Percentiles rank a stretch among this genome's conserved stretches.
Conservation (phyloP, 1,140 invertebrate genomes). For the Subanguina moxae region DNA sequence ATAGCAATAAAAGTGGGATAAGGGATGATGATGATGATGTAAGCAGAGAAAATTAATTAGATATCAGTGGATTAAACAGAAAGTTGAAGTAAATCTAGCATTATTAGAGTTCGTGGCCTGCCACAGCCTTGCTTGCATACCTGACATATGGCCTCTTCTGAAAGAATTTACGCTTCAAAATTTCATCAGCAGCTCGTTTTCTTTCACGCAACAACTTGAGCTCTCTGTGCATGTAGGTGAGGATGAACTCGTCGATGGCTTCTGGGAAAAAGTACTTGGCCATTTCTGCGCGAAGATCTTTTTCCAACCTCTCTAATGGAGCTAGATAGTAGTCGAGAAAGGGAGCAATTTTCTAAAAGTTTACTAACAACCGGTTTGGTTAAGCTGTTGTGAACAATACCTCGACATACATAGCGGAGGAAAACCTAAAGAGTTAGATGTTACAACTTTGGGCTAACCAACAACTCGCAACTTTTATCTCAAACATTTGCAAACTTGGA, state of each 20-base stretch:
- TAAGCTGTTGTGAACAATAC: constrained; percentile 16
- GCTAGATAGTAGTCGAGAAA: constrained; percentile 38
- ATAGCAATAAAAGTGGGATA: too few relatives aligned
- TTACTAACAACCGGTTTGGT: too few relatives aligned
- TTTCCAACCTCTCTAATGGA: constrained; percentile 41
- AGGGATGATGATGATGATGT: too few relatives aligned
- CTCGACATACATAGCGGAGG: constrained; percentile 52
- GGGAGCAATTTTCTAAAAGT: constrained; percentile 52
- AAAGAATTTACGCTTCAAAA: constrained; percentile 22
- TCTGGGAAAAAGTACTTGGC: constrained; percentile 29
- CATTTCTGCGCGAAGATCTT: constrained; percentile 41
- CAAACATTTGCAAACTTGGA: too few relatives aligned
- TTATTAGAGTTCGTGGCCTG: too few relatives aligned
- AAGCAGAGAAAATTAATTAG: too few relatives aligned
- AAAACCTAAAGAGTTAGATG: constrained; percentile 18
- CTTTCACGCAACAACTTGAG: constrained; percentile 11
- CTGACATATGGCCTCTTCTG: constrained; percentile 24
- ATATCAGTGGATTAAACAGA: too few relatives aligned
- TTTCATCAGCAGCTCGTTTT: constrained; percentile 14
- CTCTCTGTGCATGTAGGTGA: constrained; percentile 26
- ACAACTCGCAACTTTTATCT: too few relatives aligned
- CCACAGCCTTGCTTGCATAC: constrained; percentile 3
- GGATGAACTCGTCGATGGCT: constrained; percentile 31
- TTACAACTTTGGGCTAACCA: too few relatives aligned
- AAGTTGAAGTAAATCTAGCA: too few relatives aligned